Conservation (phyloP, 2,888 invertebrate species). For the Palloptera scutellata region DNA sequence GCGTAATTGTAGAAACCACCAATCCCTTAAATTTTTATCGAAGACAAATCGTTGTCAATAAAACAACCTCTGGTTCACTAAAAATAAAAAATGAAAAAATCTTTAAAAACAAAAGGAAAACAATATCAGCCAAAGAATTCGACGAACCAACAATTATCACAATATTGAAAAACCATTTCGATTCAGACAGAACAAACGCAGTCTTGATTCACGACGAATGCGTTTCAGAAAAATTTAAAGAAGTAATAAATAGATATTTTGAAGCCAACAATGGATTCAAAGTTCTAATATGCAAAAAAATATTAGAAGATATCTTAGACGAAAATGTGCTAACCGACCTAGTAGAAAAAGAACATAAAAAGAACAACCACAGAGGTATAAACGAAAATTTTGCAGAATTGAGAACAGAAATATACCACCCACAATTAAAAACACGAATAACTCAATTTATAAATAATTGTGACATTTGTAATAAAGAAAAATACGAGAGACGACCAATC, state of each 20-base stretch:
- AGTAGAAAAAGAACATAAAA: slow-evolving; percentile 1
- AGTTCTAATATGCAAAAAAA: no score
- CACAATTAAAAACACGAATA: slow-evolving; percentile 17
- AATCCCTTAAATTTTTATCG: no score
- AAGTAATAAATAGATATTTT: no score
- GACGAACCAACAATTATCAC: slow-evolving; percentile 15
- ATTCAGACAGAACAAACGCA: slow-evolving; percentile 12
- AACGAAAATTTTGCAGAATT: no score
- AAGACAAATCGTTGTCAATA: no score
- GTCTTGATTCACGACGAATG: slow-evolving; percentile 1
- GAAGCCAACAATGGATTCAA: no score
- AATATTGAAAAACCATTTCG: slow-evolving; percentile 14
- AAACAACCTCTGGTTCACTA: slow-evolving; percentile 1
- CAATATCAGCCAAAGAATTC: slow-evolving; percentile 2
- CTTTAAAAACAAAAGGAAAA: slow-evolving; percentile 11
- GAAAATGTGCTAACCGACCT: slow-evolving; percentile 7
- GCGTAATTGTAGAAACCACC: no score
- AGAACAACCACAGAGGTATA: slow-evolving; percentile 5
- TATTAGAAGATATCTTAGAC: slow-evolving; percentile 11
- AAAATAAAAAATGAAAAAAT: no score
- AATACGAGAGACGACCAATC: slow-evolving; percentile 21
- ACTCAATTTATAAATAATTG: slow-evolving; percentile 26
- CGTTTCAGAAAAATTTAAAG: slow-evolving; percentile 9
- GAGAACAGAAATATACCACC: no score
- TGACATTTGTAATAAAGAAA: no score